A percentile compares a stretch with the other conserved stretches of the same genome.
Evolutionary conservation across 2,797 vertebrate genomes (phyloP).

Genomic region (Tenualosa thibaudeaui): DNA sequence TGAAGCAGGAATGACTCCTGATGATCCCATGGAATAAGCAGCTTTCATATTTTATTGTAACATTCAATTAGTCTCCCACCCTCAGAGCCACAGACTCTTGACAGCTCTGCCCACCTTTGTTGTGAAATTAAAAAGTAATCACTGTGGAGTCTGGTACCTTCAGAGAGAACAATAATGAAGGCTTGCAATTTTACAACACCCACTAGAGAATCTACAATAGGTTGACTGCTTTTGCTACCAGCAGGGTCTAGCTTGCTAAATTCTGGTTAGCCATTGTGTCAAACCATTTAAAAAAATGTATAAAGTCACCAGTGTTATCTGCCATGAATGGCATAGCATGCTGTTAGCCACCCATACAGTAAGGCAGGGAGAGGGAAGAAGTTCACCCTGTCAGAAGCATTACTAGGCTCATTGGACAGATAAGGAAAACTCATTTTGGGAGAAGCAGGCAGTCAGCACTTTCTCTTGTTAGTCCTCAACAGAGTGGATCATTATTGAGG

Average conservation of each 20-base stretch:
- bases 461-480: constrained; percentile 58
- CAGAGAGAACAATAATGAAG: not conserved
- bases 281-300: not conserved
- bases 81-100: no score
- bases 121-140: no score
- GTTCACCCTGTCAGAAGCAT: constrained; percentile 55
- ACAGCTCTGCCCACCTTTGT: no score
- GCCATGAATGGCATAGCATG: constrained; percentile 25
- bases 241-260: not conserved
- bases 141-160: not conserved
- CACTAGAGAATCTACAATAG: not conserved
- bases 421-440: constrained; percentile 73
- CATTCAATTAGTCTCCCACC: no score
- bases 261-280: not conserved
- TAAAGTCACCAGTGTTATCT: constrained; percentile 47
- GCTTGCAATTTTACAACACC: not conserved
- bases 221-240: not conserved
- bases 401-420: constrained; percentile 60
- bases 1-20: no score
- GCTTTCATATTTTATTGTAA: no score
- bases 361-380: not conserved
- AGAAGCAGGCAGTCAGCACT: constrained; percentile 64
- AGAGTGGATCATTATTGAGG: constrained; percentile 59
- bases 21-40: no score
- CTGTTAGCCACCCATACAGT: constrained; percentile 36